These are phyloP conservation scores for Rhodinocichla rosea DNA, from an alignment of 2,113 vertebrate genomes.

Conservation along the genomic window DNA sequence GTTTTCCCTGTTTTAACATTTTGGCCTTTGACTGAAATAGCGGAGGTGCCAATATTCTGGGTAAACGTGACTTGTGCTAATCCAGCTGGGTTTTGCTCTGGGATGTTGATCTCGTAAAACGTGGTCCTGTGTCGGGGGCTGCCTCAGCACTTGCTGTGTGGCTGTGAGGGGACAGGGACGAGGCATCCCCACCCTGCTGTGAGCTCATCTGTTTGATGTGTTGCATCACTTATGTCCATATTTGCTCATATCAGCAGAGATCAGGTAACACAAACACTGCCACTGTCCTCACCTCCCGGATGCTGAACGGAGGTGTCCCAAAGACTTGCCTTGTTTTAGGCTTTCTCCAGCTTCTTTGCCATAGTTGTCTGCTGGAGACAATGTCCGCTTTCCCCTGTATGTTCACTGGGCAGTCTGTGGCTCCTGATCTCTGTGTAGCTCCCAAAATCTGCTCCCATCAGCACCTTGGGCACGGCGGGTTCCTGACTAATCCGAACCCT, in stretches of 20 bases:
- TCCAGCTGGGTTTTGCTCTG: background rate
- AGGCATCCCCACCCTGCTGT: background rate
- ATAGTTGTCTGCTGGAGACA: background rate
- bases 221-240: background rate
- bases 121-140: background rate
- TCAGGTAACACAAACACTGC: background rate
- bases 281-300: background rate
- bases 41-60: background rate
- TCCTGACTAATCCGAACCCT: background rate
- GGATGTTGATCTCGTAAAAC: rapidly evolving
- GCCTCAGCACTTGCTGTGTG: background rate
- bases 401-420: background rate
- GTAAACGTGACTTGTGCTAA: background rate
- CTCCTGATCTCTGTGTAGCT: background rate
- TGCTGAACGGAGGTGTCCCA: background rate
- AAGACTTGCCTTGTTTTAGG: background rate
- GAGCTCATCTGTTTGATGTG: background rate
- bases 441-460: background rate
- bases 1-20: background rate
- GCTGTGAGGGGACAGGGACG: background rate
- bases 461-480: background rate
- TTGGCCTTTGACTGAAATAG: background rate
- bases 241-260: background rate
- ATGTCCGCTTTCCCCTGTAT: background rate
- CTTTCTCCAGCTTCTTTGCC: background rate